Evolutionary conservation across 2,888 invertebrate genomes (phyloP), one percentile per base, ranked within the genome.

Genomic region (Philopedon plagiatum): DNA sequence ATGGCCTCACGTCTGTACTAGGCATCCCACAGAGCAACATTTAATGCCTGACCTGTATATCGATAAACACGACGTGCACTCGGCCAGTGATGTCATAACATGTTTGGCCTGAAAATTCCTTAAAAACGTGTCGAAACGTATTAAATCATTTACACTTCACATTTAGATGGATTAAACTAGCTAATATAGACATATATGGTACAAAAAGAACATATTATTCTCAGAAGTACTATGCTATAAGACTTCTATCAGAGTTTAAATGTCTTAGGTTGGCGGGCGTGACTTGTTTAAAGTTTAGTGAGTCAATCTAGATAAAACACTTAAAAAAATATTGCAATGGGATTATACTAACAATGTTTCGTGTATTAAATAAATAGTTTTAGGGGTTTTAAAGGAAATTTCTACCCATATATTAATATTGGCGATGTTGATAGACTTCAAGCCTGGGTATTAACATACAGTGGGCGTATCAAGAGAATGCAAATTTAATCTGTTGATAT

Each of bases 141-240:
- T 32, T 32, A 26, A 26, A 2, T 54, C 15, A 44, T 49, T 23
- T 49, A 54, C 51, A 51, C 26, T 54, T 67, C 73, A 73, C 75
- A 73, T 62, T 71, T 56, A 71, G 64, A 71, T 71, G 49, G 57
- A 49, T 57, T 39, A 34, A 71, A 71, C 64, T 69, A 54, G 56
- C 51, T 60, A 61, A 21, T 63, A 63, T 62, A 63, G 29, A 57
- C 57, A 57, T 54, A 26, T 49, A 54, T 54, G 29, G 29, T 54
- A 54, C 51, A 54, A 54, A 29, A 54, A 23, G 21, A 46, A 46
- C n/a, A n/a, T n/a, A n/a, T 21, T 3, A 8, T 23, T 46, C 21
- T 46, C 3, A 0, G 46, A 46, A 44, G 26, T 32, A 21, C 5
- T 51, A 54, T 23, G 49, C 2, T 21, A 13, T 11, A 21, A 49